Base-by-base conservation (phyloP, 2,888 invertebrate genomes). In the Agrotis segetum region DNA sequence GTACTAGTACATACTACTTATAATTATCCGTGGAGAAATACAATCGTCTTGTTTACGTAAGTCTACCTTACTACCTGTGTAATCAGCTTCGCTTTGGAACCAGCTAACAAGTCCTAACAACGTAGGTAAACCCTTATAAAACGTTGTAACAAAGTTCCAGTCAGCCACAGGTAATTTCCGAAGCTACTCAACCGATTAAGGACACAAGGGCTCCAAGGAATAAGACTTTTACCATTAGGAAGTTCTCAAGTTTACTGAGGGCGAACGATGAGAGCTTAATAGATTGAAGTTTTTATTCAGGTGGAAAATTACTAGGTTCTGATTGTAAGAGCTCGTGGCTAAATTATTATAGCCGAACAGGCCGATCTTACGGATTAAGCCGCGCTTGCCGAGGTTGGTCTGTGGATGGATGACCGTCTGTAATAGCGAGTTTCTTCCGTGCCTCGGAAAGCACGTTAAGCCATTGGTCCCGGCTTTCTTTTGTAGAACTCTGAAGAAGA, bases 141-240 rank as follows among this genome's bases (percentile, higher is more conserved):
- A 74, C 61, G n/a, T 55, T 66, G 68, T 74, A 56, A 66, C 29
- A 62, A 84, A 84, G 52, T 85, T 74, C 62, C 67, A 76, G 66
- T 55, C 11, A 5, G 65, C 82, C 71, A 78, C 77, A 77, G 77
- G 76, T 85, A 81, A 83, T 83, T 85, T 83, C 62, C 55, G 58
- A 67, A 71, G 60, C 71, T 58, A 85, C 56, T 85, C 77, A 85
- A 82, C 79, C 82, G 77, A 73, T 83, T 75, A 69, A 71, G 74
- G 71, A 66, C 62, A 60, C 66, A 64, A 44, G 46, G 66, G 16
- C 82, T 78, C 80, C 1, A 21, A 74, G 84, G 84, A 84, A 78
- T 77, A 72, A 77, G 74, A 85, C 58, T 84, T 83, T 85, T 74
- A 66, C 75, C 77, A 81, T 82, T 82, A 83, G 0, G 24, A 68